Base-by-base conservation (phyloP, 2,113 vertebrate genomes). In the Cavia porcellus region DNA sequence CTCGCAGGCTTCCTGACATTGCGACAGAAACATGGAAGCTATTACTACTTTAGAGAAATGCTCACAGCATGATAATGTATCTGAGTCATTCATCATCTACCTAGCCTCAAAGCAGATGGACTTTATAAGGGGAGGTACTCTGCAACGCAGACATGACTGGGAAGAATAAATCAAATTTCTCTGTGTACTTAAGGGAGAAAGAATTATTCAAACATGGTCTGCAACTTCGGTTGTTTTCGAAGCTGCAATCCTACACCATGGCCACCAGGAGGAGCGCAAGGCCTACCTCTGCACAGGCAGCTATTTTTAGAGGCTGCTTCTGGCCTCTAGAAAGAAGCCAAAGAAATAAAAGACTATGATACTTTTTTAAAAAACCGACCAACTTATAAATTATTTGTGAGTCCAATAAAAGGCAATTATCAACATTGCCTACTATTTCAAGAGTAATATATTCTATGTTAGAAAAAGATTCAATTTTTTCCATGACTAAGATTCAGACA, bases 361-460 rank as follows among this genome's bases (percentile, higher is more conserved):
- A 70, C 68, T 70, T 70, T 68, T 68, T 70, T 38, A 62, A 61
- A 92, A 90, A 92, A 72, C 8, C 28, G 80, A 80, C 55, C 59
- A 95, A 96, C 83, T 95, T 95, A 72, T 96, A 97, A 92, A n/a
- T 30, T 82, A 97, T 94, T 96, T 97, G 89, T 97, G 77, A 81
- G 94, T 86, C 84, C 97, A 95, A 47, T 52, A 97, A 24, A 94
- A 96, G 68, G 42, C 96, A 98, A 97, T 98, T 97, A 98, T 97
- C 95, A 98, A 96, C 97, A 97, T 96, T 97, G 98, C 94, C 96
- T 97, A 97, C 94, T 94, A 97, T 97, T 98, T 98, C 97, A 96
- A 92, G 95, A 97, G 97, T 97, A 97, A 97, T 97, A 97, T 94
- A 97, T 97, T 97, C 92, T 94, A 92, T 70, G 96, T 96, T 97